Conservation (phyloP, 1,140 invertebrate genomes). For the Ostrea denselamellosa region DNA sequence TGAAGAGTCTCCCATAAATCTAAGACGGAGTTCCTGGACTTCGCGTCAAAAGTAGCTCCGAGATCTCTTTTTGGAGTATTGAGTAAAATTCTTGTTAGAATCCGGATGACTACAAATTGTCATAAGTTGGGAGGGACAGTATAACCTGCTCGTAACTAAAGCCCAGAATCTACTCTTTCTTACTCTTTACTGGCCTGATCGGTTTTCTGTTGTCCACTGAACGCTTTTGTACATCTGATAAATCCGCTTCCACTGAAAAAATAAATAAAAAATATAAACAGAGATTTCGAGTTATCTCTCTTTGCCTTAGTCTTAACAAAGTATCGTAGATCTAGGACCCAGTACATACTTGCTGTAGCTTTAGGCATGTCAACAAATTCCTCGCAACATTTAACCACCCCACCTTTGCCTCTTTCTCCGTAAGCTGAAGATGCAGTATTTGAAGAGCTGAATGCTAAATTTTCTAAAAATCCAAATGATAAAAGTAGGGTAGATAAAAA, state of each 20-base stretch:
- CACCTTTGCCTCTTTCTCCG: slow-evolving; percentile 4
- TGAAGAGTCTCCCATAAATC: too few species aligned
- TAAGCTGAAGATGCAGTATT: not conserved
- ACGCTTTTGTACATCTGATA: not conserved
- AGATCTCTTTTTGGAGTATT: too few species aligned
- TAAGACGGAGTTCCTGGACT: too few species aligned
- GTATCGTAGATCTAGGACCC: too few species aligned
- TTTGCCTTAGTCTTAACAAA: not conserved
- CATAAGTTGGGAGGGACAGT: too few species aligned
- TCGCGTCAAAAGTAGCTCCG: too few species aligned
- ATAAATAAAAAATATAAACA: not conserved
- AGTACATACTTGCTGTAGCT: too few species aligned
- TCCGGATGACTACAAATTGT: too few species aligned
- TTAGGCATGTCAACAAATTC: not conserved
- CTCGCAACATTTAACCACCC: not conserved
- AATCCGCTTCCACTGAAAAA: not conserved
- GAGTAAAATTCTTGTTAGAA: too few species aligned
- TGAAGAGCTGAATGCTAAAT: not conserved
- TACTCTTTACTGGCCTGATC: not conserved
- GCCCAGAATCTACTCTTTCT: not conserved
- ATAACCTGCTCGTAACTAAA: too few species aligned
- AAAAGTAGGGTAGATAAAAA: not conserved
- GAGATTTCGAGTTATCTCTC: not conserved
- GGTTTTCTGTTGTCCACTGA: slow-evolving; percentile 1
- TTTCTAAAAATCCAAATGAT: not conserved